Base-by-base conservation (phyloP, 2,113 vertebrate species). In the Megaleporinus macrocephalus region DNA sequence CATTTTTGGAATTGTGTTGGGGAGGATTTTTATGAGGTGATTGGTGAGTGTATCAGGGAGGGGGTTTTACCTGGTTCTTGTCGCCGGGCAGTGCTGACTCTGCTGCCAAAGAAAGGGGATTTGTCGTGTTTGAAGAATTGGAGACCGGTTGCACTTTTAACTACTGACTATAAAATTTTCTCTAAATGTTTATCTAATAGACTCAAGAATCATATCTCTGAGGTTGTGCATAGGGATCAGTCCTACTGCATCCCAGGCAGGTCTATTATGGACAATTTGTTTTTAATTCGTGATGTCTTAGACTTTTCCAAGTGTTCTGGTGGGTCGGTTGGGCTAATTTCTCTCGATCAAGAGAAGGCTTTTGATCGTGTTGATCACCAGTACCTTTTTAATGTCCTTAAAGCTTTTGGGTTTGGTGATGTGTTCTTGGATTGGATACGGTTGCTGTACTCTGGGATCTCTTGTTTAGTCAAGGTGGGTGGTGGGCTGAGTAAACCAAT, bases 381-480 rank as follows among this genome's bases (percentile, higher is more conserved):
- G n/a, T n/a, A n/a, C n/a, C n/a, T n/a, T n/a, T n/a, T n/a, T n/a
- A n/a, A n/a, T n/a, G n/a, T n/a, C 36, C 36, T 36, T 36, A 36
- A 36, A 7, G 36, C 36, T 7, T 36, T 36, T 36, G 36, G 36
- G 3, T 4, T 36, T 36, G 36, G 36, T 3, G 36, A 36, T 36
- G 51, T 55, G 3, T 57, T 59, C 30, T 47, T 73, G 16, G 29
- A 29, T 20, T 74, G 26, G 72, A 22, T 57, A 30, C 18, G 26
- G 1, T 33, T 74, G 6, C 30, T 71, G 55, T 74, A 74, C 30
- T 30, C 27, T 33, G 29, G 49, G 12, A 51, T 27, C 11, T 30
- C 72, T 20, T 74, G 51, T 33, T 55, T 74, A 27, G 72, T 57
- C n/a, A 74, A 74, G 51, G 27, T 74, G 18, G 51, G 72, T 2